These are phyloP conservation scores for Philereme transversata DNA, from an alignment of 2,888 invertebrate genomes.

Conservation along the genomic window DNA sequence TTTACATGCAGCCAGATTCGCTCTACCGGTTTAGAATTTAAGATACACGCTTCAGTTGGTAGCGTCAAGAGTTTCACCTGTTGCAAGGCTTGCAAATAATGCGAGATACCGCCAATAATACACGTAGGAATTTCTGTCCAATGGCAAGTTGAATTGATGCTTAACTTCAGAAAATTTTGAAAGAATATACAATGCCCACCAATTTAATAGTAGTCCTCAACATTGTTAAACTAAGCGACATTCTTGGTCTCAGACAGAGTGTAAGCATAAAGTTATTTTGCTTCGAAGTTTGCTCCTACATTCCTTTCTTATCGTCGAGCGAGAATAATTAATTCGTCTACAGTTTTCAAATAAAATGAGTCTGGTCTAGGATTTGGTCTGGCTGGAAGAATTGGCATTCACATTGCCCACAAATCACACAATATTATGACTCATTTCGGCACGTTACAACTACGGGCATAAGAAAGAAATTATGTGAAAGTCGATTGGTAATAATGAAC, in stretches of 20 bases:
- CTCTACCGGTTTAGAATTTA: slow-evolving; percentile 22
- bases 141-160: neutral
- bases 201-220: neutral
- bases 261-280: neutral
- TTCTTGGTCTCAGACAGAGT: slow-evolving; percentile 1
- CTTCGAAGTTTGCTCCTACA: slow-evolving; percentile 1
- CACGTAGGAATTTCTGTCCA: slow-evolving; percentile 10
- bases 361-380: slow-evolving; percentile 2
- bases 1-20: slow-evolving; percentile 28
- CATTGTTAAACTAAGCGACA: slow-evolving; percentile 3
- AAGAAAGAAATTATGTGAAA: too few species aligned
- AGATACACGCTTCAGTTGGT: slow-evolving; percentile 10
- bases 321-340: neutral
- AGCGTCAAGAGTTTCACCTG: slow-evolving; percentile 12
- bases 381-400: slow-evolving; percentile 17
- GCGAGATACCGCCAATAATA: slow-evolving; percentile 6
- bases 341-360: slow-evolving; percentile 5
- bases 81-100: slow-evolving; percentile 13
- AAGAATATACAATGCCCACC: slow-evolving; percentile 4
- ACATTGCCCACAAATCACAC: slow-evolving; percentile 6
- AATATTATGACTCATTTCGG: slow-evolving; percentile 13
- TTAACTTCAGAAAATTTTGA: neutral
- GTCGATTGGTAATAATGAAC: too few species aligned
- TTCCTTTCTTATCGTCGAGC: neutral
- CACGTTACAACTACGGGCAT: neutral